These are phyloP conservation scores for Protobothrops flavoviridis DNA, from an alignment of 2,113 vertebrate species.

Conservation along the genomic window DNA sequence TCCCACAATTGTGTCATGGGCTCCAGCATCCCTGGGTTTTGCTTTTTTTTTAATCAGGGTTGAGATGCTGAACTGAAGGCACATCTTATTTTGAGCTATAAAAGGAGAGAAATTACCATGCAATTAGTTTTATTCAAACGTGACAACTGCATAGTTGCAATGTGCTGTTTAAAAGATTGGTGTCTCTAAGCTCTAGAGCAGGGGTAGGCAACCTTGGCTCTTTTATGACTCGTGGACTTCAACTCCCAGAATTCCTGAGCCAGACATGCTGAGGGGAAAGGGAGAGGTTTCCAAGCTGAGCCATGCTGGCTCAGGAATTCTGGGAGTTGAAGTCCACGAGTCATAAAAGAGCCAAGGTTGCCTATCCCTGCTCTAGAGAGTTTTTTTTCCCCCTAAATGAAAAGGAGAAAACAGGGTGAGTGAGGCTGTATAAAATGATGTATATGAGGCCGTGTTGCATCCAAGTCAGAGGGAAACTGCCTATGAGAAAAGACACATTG, in stretches of 20 bases:
- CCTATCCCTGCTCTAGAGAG: neutral
- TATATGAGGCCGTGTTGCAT: neutral
- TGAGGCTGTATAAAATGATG: neutral
- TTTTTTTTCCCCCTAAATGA: neutral
- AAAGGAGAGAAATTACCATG: neutral
- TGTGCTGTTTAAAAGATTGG: neutral
- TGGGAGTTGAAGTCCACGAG: no score
- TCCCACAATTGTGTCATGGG: conserved; percentile 65
- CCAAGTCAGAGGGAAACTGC: neutral
- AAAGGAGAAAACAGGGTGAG: conserved; percentile 11
- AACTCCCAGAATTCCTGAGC: no score
- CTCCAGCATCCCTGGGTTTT: conserved; percentile 61
- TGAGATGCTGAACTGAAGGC: conserved; percentile 1
- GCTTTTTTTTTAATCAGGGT: neutral
- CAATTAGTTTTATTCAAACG: neutral
- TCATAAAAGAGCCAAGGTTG: no score
- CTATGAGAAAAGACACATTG: neutral
- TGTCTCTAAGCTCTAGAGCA: neutral
- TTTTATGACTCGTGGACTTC: no score
- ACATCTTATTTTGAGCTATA: conserved; percentile 5
- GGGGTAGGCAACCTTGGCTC: no score
- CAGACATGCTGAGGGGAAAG: no score
- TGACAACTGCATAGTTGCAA: neutral
- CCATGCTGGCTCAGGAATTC: no score
- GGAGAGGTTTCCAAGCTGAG: no score